Base-by-base conservation (phyloP, 2,113 vertebrate genomes). In the Indicator maculatus region DNA sequence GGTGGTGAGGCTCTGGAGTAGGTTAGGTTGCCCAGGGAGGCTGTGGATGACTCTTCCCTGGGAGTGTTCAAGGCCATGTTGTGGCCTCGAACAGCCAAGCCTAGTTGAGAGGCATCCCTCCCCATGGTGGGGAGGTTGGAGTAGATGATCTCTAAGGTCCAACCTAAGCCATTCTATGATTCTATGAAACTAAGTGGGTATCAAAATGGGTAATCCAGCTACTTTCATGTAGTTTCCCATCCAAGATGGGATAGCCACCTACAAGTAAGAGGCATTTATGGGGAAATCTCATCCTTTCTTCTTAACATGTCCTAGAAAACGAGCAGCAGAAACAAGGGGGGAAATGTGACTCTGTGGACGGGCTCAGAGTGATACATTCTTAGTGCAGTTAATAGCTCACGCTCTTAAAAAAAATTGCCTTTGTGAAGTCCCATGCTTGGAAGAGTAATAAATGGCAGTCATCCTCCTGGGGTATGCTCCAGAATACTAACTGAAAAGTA, bases 401-500 rank as follows among this genome's bases (percentile, higher is more conserved):
- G 2, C 67, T 88, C 79, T 73, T 73, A 52, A 81, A 93, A 93
- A 94, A 94, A 90, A 92, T 66, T 80, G 78, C 93, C 45, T 83
- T 80, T 61, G 70, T 71, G 78, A 89, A 89, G 87, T 85, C 78
- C 60, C 90, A 1, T 39, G 73, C 87, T 70, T 83, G 45, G 84
- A 83, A 85, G 58, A 95, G 75, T 85, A 94, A 93, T 84, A 91
- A 88, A 87, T 83, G 85, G 86, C 27, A 87, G 65, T 53, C 94
- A 93, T 59, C 64, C 75, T 74, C 50, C 71, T 7, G 67, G 91
- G 82, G 83, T 76, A 63, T 19, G 89, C 67, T 89, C 41, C 78
- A 91, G 89, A 87, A 91, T 92, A 85, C 94, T 93, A 94, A 93
- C 88, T 38, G 88, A 83, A 85, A 76, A 92, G 82, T 92, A 93